phyloP scores from a whole-genome alignment of 2,888 invertebrate species.

The Corythucha ciliata region DNA sequence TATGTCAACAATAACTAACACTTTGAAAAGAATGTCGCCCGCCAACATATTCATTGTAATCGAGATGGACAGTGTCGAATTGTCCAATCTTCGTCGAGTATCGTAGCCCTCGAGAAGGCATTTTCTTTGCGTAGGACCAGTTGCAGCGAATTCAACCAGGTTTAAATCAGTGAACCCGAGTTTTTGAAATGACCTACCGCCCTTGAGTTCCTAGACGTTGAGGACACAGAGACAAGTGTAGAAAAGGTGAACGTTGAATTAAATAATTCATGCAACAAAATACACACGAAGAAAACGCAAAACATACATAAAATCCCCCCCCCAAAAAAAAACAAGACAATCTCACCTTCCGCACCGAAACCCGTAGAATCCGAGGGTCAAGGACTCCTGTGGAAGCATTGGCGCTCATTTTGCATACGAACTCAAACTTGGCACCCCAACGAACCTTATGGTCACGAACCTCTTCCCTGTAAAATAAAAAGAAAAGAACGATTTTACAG shows the following conservation, averaged over 20 bases:
- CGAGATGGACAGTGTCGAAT: slow-evolving; percentile 85
- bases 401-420: slow-evolving; percentile 94
- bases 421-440: slow-evolving; percentile 85
- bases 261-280: not conserved
- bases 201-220: slow-evolving; percentile 52
- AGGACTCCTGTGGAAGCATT: slow-evolving; percentile 90
- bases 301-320: not conserved
- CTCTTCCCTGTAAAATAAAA: slow-evolving; percentile 63
- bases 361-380: slow-evolving; percentile 83
- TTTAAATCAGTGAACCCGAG: slow-evolving; percentile 96
- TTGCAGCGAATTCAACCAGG: slow-evolving; percentile 91
- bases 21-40: slow-evolving; percentile 95
- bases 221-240: not conserved
- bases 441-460: slow-evolving; percentile 86
- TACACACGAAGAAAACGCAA: too few relatives aligned
- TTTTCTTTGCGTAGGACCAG: slow-evolving; percentile 73
- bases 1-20: slow-evolving; percentile 55
- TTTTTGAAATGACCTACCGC: slow-evolving; percentile 83
- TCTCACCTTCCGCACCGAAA: slow-evolving; percentile 83
- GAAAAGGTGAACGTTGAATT: not conserved
- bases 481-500: not conserved
- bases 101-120: slow-evolving; percentile 95
- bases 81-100: slow-evolving; percentile 83
- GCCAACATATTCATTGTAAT: slow-evolving; percentile 90
- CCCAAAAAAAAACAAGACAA: not conserved